Conservation (phyloP, 1,140 invertebrate species). For the Calycopis cecrops region DNA sequence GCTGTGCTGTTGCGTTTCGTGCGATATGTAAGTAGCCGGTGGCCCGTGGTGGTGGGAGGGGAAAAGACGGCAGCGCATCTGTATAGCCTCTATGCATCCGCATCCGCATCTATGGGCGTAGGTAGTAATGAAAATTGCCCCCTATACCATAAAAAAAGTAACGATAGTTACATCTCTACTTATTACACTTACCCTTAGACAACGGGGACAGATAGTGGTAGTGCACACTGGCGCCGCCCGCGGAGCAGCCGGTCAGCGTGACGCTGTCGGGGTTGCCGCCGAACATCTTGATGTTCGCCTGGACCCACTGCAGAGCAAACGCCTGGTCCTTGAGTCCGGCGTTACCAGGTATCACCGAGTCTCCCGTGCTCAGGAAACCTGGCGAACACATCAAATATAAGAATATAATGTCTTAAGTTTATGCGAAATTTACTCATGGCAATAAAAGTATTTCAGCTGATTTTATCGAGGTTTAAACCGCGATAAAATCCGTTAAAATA, state of each 20-base stretch:
- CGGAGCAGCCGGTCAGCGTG: slow-evolving; percentile 75
- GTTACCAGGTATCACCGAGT: slow-evolving; percentile 77
- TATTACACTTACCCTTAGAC: slow-evolving; percentile 55
- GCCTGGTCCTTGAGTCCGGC: slow-evolving; percentile 81
- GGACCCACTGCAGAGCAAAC: slow-evolving; percentile 79
- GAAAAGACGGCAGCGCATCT: too few species aligned
- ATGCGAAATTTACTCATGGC: too few species aligned
- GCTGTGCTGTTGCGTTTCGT: too few species aligned
- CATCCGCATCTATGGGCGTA: too few species aligned
- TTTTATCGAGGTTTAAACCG: too few species aligned
- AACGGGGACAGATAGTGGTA: slow-evolving; percentile 79
- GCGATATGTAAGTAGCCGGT: too few species aligned
- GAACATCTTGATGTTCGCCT: slow-evolving; percentile 75
- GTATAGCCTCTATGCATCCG: too few species aligned
- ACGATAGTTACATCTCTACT: neutral
- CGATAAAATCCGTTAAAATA: too few species aligned
- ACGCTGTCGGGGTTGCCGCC: slow-evolving; percentile 77
- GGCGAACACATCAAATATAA: neutral
- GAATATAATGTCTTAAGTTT: neutral
- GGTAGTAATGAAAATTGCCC: too few species aligned
- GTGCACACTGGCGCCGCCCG: slow-evolving; percentile 77
- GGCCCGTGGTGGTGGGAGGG: too few species aligned
- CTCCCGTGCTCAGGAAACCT: slow-evolving; percentile 78
- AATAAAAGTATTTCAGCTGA: neutral
- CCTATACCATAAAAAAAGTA: neutral